These are phyloP conservation scores for Amaurobius ferox DNA, from an alignment of 2,888 invertebrate genomes.

Conservation along the genomic window DNA sequence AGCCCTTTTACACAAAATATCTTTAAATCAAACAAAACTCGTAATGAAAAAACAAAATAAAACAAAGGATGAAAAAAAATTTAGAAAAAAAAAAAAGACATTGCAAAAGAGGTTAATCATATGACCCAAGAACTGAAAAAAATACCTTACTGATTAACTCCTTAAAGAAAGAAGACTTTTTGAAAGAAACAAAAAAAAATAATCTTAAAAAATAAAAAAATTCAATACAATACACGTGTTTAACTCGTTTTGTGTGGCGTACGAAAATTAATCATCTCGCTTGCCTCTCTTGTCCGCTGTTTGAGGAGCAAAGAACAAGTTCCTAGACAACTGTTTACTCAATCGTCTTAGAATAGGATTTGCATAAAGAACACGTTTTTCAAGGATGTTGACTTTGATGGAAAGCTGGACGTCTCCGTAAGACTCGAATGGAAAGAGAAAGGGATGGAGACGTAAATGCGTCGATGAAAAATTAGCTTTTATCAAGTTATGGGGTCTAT, in stretches of 20 bases:
- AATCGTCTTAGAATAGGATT: neutral
- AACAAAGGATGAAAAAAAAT: neutral
- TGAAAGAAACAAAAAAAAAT: neutral
- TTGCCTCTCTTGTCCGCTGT: neutral
- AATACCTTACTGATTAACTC: neutral
- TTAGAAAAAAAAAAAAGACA: neutral
- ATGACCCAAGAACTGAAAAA: neutral
- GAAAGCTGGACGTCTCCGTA: too few relatives aligned
- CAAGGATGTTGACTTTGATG: conserved; percentile 12
- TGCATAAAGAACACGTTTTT: conserved; percentile 7
- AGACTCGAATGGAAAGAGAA: too few relatives aligned
- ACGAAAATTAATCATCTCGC: neutral
- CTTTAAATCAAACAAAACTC: neutral
- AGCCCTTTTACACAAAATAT: too few relatives aligned
- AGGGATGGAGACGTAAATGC: neutral
- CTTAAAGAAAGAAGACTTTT: neutral
- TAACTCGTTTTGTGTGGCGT: neutral
- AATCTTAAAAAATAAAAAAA: neutral
- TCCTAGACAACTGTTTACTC: conserved; percentile 6
- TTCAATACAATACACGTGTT: conserved; percentile 14
- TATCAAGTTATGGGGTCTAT: too few relatives aligned
- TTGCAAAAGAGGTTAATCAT: conserved; percentile 3
- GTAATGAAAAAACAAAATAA: neutral
- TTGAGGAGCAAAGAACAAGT: neutral
- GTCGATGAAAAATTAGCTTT: neutral